Conservation (phyloP, 2,113 vertebrate genomes). For the Aspidoscelis tigris region DNA sequence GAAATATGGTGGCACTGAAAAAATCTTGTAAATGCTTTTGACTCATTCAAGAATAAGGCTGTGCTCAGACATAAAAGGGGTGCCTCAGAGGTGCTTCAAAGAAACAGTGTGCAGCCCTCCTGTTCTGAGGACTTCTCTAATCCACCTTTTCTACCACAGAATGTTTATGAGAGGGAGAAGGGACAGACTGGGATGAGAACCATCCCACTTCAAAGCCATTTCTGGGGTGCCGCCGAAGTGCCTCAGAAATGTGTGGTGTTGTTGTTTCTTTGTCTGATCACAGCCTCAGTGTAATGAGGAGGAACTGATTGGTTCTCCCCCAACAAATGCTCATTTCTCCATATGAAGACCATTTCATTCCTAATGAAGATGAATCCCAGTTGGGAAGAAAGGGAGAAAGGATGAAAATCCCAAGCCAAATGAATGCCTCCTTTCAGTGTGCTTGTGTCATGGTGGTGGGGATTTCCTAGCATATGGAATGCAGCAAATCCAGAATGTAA, state of each 20-base stretch:
- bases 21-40: background rate
- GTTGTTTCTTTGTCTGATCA: no score
- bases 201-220: no score
- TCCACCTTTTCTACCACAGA: no score
- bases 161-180: no score
- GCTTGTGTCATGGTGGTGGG: slow-evolving; percentile 5
- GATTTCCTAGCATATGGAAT: slow-evolving; percentile 57
- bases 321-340: slow-evolving; percentile 17
- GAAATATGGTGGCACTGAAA: background rate
- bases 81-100: no score
- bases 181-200: no score
- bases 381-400: slow-evolving; percentile 48
- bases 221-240: no score
- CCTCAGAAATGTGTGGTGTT: no score
- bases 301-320: background rate
- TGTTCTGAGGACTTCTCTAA: no score
- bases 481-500: slow-evolving; percentile 57
- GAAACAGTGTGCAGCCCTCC: no score
- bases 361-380: slow-evolving; percentile 48
- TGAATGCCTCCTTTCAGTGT: slow-evolving; percentile 49
- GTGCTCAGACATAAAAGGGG: no score
- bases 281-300: background rate
- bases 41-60: background rate
- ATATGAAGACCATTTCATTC: slow-evolving; percentile 30
- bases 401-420: slow-evolving; percentile 42